Percentiles rank a stretch among this genome's conserved stretches.
phyloP scores from a whole-genome alignment of 2,113 vertebrate species.

The Litocranius walleri region DNA sequence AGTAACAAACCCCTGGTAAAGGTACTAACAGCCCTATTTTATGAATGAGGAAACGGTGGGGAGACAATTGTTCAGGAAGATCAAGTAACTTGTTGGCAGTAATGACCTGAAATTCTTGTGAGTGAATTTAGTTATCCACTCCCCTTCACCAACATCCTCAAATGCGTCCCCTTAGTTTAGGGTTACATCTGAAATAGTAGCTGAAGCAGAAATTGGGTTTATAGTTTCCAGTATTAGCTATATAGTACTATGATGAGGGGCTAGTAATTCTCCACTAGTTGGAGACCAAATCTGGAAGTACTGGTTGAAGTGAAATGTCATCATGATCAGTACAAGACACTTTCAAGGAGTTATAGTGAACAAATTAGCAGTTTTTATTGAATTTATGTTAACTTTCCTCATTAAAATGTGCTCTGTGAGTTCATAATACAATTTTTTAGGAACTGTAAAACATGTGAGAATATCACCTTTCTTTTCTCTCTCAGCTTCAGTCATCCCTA shows the following conservation, averaged over 20 bases:
- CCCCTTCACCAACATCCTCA: background rate
- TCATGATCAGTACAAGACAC: background rate
- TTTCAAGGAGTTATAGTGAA: background rate
- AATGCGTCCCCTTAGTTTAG: background rate
- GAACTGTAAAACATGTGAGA: background rate
- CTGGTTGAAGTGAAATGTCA: background rate
- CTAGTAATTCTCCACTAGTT: background rate
- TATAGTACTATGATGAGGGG: background rate
- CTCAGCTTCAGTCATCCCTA: background rate
- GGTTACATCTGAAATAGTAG: background rate
- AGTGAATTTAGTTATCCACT: background rate
- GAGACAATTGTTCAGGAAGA: background rate
- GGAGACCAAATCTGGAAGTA: background rate
- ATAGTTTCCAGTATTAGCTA: background rate
- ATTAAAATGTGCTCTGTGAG: background rate
- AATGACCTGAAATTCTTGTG: background rate
- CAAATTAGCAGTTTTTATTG: background rate
- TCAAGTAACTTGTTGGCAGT: background rate
- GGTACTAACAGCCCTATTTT: background rate
- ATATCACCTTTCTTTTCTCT: background rate
- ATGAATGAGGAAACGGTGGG: background rate
- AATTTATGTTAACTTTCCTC: background rate
- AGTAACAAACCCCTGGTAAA: background rate
- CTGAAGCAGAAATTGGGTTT: background rate
- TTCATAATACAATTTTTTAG: background rate